These are phyloP conservation scores for Orbicella faveolata DNA, from an alignment of 64 coral and sea anemone genomes.

Conservation along the genomic window DNA sequence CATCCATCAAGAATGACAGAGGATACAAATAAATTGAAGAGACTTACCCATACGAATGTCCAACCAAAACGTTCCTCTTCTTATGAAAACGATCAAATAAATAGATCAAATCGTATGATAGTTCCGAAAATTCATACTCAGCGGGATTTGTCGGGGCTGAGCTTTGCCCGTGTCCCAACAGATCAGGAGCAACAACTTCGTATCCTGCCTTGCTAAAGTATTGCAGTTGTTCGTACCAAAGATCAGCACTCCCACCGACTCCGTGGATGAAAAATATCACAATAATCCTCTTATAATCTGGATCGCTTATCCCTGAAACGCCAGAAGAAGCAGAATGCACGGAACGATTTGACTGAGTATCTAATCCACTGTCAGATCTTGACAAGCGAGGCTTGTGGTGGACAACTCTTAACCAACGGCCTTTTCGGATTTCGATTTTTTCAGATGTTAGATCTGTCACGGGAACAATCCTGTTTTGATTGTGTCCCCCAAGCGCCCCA, in stretches of 20 bases:
- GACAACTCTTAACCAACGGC: conserved; percentile 64
- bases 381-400: conserved; percentile 70
- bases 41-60: conserved; percentile 98
- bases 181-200: conserved; percentile 85
- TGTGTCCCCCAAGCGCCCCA: background rate
- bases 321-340: background rate
- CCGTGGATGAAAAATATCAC: conserved; percentile 97
- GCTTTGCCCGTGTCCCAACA: conserved; percentile 94
- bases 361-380: conserved; percentile 26
- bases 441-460: conserved; percentile 57
- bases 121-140: conserved; percentile 87
- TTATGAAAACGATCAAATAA: conserved; percentile 94
- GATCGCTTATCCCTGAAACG: background rate
- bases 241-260: conserved; percentile 86
- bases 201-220: conserved; percentile 87
- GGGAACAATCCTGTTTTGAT: conserved; percentile 61
- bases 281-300: conserved; percentile 55
- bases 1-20: background rate
- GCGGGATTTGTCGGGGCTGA: conserved; percentile 58
- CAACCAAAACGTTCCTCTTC: conserved; percentile 89
- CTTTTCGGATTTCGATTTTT: conserved; percentile 70
- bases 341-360: conserved; percentile 22
- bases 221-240: conserved; percentile 89
- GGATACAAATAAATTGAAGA: background rate
- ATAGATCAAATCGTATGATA: conserved; percentile 65